These are phyloP conservation scores for Whitmania pigra DNA, from an alignment of 1,140 invertebrate genomes.

Conservation along the genomic window DNA sequence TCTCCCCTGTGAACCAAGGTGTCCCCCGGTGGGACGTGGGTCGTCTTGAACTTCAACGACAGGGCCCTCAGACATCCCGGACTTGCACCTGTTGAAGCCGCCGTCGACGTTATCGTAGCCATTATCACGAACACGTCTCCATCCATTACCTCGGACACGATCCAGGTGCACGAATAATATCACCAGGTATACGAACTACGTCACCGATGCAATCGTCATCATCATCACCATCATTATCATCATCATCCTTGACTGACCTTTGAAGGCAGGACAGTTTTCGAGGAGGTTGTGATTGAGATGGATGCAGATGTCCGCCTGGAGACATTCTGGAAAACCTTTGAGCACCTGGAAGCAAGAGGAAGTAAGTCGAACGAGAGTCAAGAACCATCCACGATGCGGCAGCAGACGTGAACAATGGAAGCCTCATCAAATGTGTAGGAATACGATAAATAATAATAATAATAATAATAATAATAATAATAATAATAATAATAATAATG, in stretches of 20 bases:
- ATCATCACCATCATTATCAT: too few species aligned
- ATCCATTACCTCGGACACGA: too few species aligned
- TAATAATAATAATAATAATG: too few species aligned
- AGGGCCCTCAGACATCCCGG: conserved; percentile 80
- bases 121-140: too few species aligned
- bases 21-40: conserved; percentile 92
- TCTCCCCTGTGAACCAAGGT: conserved; percentile 89
- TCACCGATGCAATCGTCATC: neutral
- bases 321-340: conserved; percentile 94
- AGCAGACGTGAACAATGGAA: too few species aligned
- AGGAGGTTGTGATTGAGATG: conserved; percentile 68
- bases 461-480: too few species aligned
- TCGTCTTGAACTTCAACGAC: conserved; percentile 56
- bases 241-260: conserved; percentile 53
- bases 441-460: too few species aligned
- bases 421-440: neutral
- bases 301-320: conserved; percentile 95
- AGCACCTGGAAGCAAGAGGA: conserved; percentile 49
- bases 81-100: conserved; percentile 46
- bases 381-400: too few species aligned
- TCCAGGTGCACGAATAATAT: too few species aligned
- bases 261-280: conserved; percentile 82
- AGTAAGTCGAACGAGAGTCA: neutral
- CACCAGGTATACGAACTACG: too few species aligned
- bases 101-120: too few species aligned